Conservation (phyloP, 2,888 invertebrate species). For the Neoaliturus tenellus region DNA sequence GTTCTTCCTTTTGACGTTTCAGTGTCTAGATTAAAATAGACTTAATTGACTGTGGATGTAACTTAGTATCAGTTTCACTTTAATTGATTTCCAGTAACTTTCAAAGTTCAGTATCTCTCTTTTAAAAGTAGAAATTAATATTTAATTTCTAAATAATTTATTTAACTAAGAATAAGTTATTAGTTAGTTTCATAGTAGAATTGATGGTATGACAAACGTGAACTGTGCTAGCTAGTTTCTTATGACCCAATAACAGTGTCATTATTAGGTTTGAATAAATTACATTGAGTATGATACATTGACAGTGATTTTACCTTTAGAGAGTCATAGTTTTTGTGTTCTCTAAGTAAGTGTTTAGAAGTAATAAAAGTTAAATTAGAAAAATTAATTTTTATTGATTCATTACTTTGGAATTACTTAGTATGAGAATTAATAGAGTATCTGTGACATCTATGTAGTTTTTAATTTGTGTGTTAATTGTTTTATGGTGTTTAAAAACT, state of each 20-base stretch:
- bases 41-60: constrained; percentile 14
- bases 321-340: background rate
- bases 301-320: background rate
- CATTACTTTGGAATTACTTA: background rate
- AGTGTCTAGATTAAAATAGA: constrained; percentile 1
- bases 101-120: background rate
- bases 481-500: no score
- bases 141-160: background rate
- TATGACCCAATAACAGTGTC: background rate
- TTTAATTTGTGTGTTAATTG: no score
- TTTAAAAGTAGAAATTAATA: constrained; percentile 22
- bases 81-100: constrained; percentile 5
- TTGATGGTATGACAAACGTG: background rate
- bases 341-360: background rate
- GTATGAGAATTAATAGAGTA: background rate
- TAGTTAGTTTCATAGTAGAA: background rate
- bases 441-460: no score
- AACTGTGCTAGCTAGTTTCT: background rate
- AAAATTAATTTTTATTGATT: background rate
- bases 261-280: background rate
- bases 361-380: background rate
- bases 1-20: constrained; percentile 21
- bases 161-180: background rate
- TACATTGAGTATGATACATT: no score
- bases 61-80: background rate